Conservation (phyloP, 2,888 invertebrate species). For the Parnassius glacialis region DNA sequence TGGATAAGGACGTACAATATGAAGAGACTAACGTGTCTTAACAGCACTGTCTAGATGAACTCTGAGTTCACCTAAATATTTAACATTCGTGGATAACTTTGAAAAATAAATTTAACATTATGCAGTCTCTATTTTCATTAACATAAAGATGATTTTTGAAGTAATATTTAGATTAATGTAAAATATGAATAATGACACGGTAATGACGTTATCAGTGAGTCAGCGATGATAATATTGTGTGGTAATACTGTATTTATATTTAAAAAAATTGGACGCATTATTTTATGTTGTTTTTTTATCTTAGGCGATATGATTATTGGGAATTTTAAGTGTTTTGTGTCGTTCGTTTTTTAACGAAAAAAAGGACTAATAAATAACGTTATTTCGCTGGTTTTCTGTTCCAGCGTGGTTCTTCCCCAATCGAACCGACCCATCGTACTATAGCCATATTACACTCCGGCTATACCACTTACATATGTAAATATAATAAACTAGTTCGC, state of each 20-base stretch:
- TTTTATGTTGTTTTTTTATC: conserved; percentile 5
- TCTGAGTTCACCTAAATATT: conserved; percentile 27
- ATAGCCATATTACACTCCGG: no score
- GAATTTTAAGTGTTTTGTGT: conserved; percentile 6
- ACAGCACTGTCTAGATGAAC: conserved; percentile 11
- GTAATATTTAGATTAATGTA: background rate
- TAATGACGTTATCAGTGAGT: conserved; percentile 49
- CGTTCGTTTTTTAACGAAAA: no score
- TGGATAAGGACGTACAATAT: background rate
- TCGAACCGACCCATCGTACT: no score
- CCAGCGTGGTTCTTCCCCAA: no score
- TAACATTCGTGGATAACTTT: conserved; percentile 16
- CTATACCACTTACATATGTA: no score
- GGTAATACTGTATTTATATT: conserved; percentile 24
- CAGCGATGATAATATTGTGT: conserved; percentile 32
- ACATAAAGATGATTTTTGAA: conserved; percentile 9
- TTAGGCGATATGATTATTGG: conserved; percentile 8
- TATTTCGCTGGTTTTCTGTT: no score
- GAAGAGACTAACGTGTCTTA: conserved; percentile 12
- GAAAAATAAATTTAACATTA: background rate
- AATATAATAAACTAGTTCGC: no score
- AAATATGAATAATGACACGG: conserved; percentile 11
- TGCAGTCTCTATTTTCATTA: background rate
- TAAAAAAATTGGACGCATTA: conserved; percentile 5
- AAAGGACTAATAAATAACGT: no score